Conservation (phyloP, 2,113 vertebrate species). For the Lophotis ruficrista region DNA sequence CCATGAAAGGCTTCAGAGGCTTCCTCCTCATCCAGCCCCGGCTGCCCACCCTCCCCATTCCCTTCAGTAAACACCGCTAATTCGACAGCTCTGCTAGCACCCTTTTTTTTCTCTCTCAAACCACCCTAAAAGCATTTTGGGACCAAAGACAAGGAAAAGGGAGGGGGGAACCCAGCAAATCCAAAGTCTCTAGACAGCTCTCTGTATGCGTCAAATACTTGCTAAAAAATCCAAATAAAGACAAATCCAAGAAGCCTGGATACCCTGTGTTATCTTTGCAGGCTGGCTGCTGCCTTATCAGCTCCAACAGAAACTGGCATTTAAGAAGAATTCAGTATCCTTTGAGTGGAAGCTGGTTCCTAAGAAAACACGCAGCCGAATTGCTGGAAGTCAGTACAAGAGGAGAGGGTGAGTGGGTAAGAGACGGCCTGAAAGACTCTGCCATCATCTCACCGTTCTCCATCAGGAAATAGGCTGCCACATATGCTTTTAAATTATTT, state of each 20-base stretch:
- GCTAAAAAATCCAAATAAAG: constrained; percentile 49
- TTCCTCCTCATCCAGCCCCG: not conserved
- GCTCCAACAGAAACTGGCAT: not conserved
- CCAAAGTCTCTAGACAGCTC: not conserved
- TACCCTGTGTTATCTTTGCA: constrained; percentile 16
- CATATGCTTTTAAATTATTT: not conserved
- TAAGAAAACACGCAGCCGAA: not conserved
- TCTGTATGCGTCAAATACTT: not conserved
- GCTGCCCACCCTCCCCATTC: not conserved
- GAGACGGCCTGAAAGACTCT: not conserved
- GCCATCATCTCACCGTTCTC: accelerated
- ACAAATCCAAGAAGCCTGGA: not conserved
- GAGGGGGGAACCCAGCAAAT: not conserved
- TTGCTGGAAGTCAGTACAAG: not conserved
- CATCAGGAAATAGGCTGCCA: not conserved
- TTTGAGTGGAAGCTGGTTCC: constrained; percentile 31
- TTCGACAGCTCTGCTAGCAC: not conserved
- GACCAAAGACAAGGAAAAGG: not conserved
- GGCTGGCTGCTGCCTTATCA: constrained; percentile 61
- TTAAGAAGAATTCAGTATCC: constrained; percentile 21
- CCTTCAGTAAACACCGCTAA: not conserved
- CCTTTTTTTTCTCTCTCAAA: not conserved
- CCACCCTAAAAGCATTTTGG: not conserved
- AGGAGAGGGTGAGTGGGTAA: not conserved
- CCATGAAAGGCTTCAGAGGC: not conserved